Percentiles rank a stretch among this genome's conserved stretches.
phyloP scores from a whole-genome alignment of 2,888 invertebrate species.

The Pasiphila rectangulata region DNA sequence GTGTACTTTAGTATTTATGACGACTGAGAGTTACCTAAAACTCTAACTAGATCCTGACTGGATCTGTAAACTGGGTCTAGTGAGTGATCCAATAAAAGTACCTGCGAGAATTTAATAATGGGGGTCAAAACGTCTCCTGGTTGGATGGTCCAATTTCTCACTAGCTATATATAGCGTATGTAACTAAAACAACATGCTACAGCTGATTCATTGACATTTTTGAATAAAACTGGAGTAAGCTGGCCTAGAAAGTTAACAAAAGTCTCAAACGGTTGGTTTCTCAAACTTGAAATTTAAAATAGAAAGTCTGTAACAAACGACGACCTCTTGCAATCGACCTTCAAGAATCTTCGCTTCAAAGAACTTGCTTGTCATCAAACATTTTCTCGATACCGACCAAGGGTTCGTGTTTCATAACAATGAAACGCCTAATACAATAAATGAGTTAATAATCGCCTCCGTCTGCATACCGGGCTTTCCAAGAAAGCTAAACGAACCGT shows the following conservation, averaged over 20 bases:
- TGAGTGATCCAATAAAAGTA: no score
- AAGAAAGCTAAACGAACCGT: slow-evolving; percentile 25
- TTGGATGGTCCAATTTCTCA: no score
- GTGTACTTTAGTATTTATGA: no score
- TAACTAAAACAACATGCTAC: no score
- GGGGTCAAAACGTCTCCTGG: no score
- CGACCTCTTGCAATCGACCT: slow-evolving; percentile 6
- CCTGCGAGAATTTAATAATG: no score
- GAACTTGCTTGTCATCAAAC: slow-evolving; percentile 19
- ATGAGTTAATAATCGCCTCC: slow-evolving; percentile 38
- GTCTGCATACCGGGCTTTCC: slow-evolving; percentile 37
- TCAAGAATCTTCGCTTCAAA: slow-evolving; percentile 1
- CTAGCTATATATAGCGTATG: no score
- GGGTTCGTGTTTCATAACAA: slow-evolving; percentile 37
- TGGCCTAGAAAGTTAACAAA: neutral
- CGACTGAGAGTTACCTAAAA: no score
- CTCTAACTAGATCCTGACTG: no score
- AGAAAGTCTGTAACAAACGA: neutral
- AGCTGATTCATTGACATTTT: no score
- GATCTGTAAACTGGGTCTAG: no score
- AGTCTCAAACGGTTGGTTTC: neutral
- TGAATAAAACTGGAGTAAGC: no score
- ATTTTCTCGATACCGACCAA: slow-evolving; percentile 24
- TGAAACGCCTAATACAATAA: slow-evolving; percentile 37
- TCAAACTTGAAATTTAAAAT: neutral